Evolutionary conservation across 2,888 invertebrate genomes (phyloP).

Genomic region (Apodemia mormo): DNA sequence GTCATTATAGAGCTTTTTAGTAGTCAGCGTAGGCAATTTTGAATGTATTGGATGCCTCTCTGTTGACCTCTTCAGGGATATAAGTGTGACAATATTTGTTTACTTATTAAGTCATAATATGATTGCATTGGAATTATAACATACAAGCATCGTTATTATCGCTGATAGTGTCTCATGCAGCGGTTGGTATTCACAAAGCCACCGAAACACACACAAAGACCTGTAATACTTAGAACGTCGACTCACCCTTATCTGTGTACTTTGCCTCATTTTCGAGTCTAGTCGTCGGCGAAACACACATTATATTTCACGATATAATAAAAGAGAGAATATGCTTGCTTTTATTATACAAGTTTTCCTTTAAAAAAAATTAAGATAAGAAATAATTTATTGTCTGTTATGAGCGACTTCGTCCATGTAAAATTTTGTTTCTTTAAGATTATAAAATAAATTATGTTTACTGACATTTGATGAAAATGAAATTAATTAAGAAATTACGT

Average conservation of each 20-base stretch:
- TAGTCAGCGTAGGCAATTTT: too few species aligned
- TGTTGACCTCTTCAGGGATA: too few species aligned
- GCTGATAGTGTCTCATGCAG: background rate
- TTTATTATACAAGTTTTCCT: conserved; percentile 13
- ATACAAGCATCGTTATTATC: background rate
- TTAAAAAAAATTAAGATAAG: conserved; percentile 4
- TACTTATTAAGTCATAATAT: too few species aligned
- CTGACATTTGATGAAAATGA: too few species aligned
- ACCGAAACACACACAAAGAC: conserved; percentile 13
- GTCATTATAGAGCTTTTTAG: too few species aligned
- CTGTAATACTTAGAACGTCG: background rate
- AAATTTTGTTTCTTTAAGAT: too few species aligned
- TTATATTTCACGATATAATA: conserved; percentile 14
- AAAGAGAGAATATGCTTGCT: conserved; percentile 8
- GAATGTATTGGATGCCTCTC: too few species aligned
- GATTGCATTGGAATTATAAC: background rate
- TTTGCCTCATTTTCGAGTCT: conserved; percentile 10
- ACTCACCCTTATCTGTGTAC: conserved; percentile 2
- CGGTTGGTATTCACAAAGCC: conserved; percentile 14
- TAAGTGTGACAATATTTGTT: too few species aligned
- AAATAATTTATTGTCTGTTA: background rate
- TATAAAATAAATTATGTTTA: too few species aligned
- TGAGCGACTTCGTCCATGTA: too few species aligned
- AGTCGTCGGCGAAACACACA: conserved; percentile 10
- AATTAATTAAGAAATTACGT: too few species aligned